A percentile compares a stretch with the other conserved stretches of the same genome.
phyloP scores from a whole-genome alignment of 2,797 vertebrate species.

The Vultur gryphus region DNA sequence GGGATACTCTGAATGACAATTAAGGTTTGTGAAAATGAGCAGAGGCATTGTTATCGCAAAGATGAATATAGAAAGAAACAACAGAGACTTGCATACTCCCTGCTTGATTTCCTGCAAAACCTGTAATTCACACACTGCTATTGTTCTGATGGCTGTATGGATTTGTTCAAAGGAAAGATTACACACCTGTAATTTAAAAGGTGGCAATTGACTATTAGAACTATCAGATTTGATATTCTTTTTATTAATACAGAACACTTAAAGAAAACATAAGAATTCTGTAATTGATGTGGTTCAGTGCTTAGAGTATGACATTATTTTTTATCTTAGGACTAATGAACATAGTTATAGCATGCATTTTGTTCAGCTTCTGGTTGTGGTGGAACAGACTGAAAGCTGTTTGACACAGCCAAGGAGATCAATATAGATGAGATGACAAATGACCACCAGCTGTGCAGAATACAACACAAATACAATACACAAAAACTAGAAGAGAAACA shows the following conservation, averaged over 20 bases:
- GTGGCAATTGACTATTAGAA: conserved; percentile 1
- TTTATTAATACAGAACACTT: conserved; percentile 32
- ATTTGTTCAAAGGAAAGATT: conserved; percentile 34
- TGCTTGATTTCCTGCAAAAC: not conserved
- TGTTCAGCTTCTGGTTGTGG: not conserved
- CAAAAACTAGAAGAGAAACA: not conserved
- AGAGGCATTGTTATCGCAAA: conserved; percentile 39
- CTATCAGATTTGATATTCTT: not conserved
- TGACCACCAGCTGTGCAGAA: not conserved
- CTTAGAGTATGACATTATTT: not conserved
- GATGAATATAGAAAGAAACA: conserved; percentile 28
- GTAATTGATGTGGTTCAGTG: not conserved
- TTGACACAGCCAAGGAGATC: conserved; percentile 1
- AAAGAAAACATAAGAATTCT: not conserved
- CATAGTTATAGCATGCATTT: not conserved
- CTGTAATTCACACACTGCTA: conserved; percentile 20
- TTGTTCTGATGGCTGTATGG: not conserved
- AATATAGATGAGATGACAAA: conserved; percentile 28
- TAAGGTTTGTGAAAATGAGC: conserved; percentile 49
- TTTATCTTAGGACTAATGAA: not conserved
- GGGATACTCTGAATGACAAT: conserved; percentile 34
- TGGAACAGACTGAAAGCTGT: not conserved
- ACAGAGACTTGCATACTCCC: conserved; percentile 15
- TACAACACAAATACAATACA: not conserved
- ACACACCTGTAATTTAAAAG: conserved; percentile 36